Evolutionary conservation across 1,140 invertebrate genomes (phyloP).

Genomic region (Leptestheria dahalacensis): DNA sequence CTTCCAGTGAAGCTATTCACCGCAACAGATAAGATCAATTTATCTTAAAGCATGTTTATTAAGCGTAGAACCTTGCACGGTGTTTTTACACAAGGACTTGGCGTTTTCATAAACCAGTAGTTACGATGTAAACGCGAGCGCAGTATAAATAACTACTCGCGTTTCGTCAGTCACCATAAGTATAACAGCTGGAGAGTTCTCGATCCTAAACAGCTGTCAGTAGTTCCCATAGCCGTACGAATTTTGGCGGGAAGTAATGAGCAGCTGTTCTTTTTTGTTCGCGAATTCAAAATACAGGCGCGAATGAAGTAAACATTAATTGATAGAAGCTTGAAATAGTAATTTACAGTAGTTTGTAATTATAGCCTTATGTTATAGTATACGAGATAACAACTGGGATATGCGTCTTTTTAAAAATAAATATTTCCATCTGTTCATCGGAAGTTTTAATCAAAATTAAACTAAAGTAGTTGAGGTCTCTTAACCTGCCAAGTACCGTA

Average conservation of each 20-base stretch:
- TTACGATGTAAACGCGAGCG: background rate
- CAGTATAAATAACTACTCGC: background rate
- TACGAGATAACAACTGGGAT: too few relatives aligned
- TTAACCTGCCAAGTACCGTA: too few relatives aligned
- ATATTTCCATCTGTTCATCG: too few relatives aligned
- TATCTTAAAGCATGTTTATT: background rate
- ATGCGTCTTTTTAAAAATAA: too few relatives aligned
- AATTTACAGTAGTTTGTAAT: background rate
- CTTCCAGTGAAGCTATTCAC: constrained; percentile 18
- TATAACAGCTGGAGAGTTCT: too few relatives aligned
- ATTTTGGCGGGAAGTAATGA: background rate
- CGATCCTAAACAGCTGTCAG: too few relatives aligned
- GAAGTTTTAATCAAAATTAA: too few relatives aligned
- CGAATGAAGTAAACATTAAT: background rate
- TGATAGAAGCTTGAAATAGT: background rate
- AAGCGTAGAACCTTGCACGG: background rate
- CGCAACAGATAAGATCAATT: background rate
- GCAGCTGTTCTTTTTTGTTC: background rate
- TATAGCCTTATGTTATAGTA: background rate
- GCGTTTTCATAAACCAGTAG: background rate
- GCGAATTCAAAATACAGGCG: background rate
- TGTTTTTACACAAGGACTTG: background rate
- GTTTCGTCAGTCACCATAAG: background rate
- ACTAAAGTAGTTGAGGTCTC: too few relatives aligned
- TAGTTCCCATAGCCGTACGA: too few relatives aligned